These are phyloP conservation scores for Ormyrus nitidulus DNA, from an alignment of 2,888 invertebrate genomes.

Conservation along the genomic window DNA sequence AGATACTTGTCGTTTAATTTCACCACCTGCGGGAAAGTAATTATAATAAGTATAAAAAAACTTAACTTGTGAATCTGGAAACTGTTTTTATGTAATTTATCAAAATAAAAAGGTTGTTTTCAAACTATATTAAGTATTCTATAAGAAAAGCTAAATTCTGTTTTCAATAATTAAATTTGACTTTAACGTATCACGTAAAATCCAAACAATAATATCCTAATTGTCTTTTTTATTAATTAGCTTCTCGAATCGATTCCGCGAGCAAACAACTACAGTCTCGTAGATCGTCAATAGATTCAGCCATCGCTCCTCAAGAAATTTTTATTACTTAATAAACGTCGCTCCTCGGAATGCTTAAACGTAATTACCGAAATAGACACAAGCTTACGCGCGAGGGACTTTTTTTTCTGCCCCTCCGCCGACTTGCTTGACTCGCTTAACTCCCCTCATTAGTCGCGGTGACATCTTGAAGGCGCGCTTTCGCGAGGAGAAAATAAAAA, in stretches of 20 bases:
- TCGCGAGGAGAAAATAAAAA: slow-evolving; percentile 63
- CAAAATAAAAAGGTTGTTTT: background rate
- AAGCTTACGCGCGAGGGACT: slow-evolving; percentile 31
- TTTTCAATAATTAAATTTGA: no score
- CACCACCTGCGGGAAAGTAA: no score
- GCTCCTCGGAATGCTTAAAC: slow-evolving; percentile 47
- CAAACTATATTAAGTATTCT: background rate
- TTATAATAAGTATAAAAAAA: no score
- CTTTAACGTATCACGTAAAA: no score
- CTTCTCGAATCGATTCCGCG: no score
- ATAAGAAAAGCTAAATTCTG: background rate
- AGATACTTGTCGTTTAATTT: no score
- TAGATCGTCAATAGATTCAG: slow-evolving; percentile 8
- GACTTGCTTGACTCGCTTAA: slow-evolving; percentile 58
- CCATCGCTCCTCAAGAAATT: slow-evolving; percentile 45
- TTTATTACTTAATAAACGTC: slow-evolving; percentile 56
- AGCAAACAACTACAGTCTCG: background rate
- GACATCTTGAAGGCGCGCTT: slow-evolving; percentile 71
- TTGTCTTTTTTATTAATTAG: no score
- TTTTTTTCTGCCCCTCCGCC: slow-evolving; percentile 42
- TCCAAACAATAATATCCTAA: no score
- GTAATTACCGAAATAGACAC: slow-evolving; percentile 53
- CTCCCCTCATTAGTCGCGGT: slow-evolving; percentile 70
- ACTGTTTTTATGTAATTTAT: no score
- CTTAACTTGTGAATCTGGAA: no score